Percentiles rank a stretch among this genome's conserved stretches.
phyloP scores from a whole-genome alignment of 2,113 vertebrate genomes.

The Circaetus cinerascens region DNA sequence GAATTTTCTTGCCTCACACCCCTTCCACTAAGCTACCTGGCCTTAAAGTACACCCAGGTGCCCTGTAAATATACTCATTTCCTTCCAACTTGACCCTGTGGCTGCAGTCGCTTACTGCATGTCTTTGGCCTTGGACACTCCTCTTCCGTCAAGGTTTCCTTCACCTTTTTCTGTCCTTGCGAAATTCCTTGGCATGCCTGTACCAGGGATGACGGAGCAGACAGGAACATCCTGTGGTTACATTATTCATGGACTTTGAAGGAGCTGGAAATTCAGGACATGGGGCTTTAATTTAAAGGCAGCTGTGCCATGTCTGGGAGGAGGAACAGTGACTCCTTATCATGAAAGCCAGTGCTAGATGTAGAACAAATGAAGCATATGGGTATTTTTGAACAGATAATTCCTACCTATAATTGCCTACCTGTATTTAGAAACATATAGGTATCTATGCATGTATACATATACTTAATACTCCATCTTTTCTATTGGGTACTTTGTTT shows the following conservation, averaged over 20 bases:
- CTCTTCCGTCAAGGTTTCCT: not conserved
- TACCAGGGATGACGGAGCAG: not conserved
- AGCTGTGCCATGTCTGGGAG: not conserved
- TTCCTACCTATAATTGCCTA: not conserved
- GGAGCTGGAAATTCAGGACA: not conserved
- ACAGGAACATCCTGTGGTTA: not conserved
- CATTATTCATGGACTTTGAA: not conserved
- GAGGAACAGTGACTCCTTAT: not conserved
- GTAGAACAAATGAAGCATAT: not conserved
- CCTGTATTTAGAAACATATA: not conserved
- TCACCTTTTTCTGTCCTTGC: not conserved
- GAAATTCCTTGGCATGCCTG: not conserved
- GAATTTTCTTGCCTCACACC: not conserved
- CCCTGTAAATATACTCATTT: not conserved
- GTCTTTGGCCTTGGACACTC: not conserved
- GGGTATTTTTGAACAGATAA: not conserved
- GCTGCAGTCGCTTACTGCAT: not conserved
- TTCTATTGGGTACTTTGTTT: not conserved
- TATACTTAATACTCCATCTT: not conserved
- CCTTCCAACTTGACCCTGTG: not conserved
- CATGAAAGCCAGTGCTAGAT: not conserved
- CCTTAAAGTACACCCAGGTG: not conserved
- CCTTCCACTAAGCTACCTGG: not conserved
- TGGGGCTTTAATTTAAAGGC: not conserved
- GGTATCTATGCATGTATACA: not conserved